phyloP scores from a whole-genome alignment of 2,888 invertebrate species.

The Agrotis exclamationis region DNA sequence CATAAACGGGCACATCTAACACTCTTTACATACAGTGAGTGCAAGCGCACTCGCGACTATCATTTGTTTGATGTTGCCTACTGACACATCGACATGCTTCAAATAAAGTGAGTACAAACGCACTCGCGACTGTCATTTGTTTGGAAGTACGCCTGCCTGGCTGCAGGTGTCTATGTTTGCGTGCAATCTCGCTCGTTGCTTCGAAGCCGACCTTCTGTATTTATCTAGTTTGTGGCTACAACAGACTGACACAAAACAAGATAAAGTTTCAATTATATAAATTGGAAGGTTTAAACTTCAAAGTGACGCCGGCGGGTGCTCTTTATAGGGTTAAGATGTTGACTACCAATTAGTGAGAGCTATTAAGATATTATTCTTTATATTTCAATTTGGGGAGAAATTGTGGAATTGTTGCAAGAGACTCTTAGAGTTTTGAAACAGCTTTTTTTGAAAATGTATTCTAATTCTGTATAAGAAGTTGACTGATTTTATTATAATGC shows the following conservation, averaged over 20 bases:
- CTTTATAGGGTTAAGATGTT: constrained; percentile 71
- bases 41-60: too few species aligned
- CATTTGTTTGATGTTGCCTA: too few species aligned
- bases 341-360: constrained; percentile 71
- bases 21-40: too few species aligned
- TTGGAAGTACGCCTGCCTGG: too few species aligned
- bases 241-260: constrained; percentile 70
- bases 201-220: neutral
- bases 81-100: too few species aligned
- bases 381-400: constrained; percentile 30
- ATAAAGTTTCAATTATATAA: constrained; percentile 82
- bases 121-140: too few species aligned
- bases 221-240: neutral
- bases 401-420: constrained; percentile 14
- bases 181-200: neutral
- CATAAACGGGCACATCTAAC: too few species aligned
- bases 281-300: constrained; percentile 81
- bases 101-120: too few species aligned
- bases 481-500: neutral
- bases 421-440: neutral
- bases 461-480: too few species aligned
- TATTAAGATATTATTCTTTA: constrained; percentile 67
- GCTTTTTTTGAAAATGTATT: neutral
- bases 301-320: constrained; percentile 75
- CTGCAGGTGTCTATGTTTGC: neutral